phyloP scores from a whole-genome alignment of 2,797 vertebrate genomes.

The Euthynnus affinis region DNA sequence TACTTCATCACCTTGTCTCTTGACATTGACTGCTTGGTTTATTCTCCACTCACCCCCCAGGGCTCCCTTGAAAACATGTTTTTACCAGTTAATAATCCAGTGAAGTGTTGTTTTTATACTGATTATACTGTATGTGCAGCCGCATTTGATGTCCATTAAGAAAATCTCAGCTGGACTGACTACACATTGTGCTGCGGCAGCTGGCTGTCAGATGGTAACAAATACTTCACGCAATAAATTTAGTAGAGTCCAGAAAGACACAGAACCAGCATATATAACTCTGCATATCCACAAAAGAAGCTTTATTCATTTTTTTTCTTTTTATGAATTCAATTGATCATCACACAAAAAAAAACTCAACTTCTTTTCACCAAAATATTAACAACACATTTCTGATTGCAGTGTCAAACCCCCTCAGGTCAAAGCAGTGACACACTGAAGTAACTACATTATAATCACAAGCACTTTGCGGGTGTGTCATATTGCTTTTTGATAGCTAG shows the following conservation, averaged over 20 bases:
- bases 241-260: not conserved
- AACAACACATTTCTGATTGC: too few relatives aligned
- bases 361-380: too few relatives aligned
- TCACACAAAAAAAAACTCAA: too few relatives aligned
- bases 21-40: conserved; percentile 41
- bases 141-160: not conserved
- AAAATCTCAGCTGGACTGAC: not conserved
- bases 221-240: not conserved
- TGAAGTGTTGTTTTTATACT: not conserved
- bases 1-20: conserved; percentile 40
- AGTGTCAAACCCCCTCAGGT: too few relatives aligned
- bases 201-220: not conserved
- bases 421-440: too few relatives aligned
- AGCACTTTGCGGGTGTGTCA: too few relatives aligned
- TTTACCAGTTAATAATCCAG: not conserved
- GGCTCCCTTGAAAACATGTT: not conserved
- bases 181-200: not conserved
- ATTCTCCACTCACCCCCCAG: conserved; percentile 32
- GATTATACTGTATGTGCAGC: not conserved
- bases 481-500: too few relatives aligned
- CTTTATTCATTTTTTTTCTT: too few relatives aligned
- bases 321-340: too few relatives aligned
- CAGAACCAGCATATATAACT: too few relatives aligned
- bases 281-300: too few relatives aligned
- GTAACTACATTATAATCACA: too few relatives aligned